A percentile compares a stretch with the other conserved stretches of the same genome.
These are phyloP conservation scores for Volucella inflata DNA, from an alignment of 2,888 invertebrate genomes.

Conservation along the genomic window DNA sequence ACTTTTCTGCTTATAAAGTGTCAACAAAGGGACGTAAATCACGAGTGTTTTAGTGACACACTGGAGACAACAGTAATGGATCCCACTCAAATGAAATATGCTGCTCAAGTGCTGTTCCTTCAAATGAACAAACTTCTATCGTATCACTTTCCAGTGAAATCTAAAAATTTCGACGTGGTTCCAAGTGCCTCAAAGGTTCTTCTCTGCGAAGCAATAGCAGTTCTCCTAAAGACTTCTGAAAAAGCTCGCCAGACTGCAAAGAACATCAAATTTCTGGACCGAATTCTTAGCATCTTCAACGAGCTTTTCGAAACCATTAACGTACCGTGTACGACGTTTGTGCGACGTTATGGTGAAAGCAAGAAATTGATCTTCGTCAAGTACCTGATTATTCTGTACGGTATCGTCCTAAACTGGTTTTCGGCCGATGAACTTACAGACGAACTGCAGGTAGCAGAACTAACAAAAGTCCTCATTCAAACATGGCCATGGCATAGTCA, in stretches of 20 bases:
- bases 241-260: constrained; percentile 77
- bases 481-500: constrained; percentile 82
- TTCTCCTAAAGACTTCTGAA: constrained; percentile 79
- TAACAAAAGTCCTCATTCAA: constrained; percentile 78
- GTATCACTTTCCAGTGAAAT: constrained; percentile 76
- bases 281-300: constrained; percentile 78
- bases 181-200: constrained; percentile 77
- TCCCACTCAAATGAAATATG: constrained; percentile 36
- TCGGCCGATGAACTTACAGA: constrained; percentile 79
- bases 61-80: constrained; percentile 57
- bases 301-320: constrained; percentile 78
- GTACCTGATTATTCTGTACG: constrained; percentile 79
- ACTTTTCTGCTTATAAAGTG: constrained; percentile 78
- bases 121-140: constrained; percentile 78
- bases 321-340: constrained; percentile 79
- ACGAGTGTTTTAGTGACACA: constrained; percentile 70
- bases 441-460: constrained; percentile 76
- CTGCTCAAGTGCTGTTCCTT: constrained; percentile 75
- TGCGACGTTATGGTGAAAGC: constrained; percentile 80
- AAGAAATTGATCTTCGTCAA: constrained; percentile 79
- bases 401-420: constrained; percentile 81
- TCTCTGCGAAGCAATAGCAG: constrained; percentile 79
- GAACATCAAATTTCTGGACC: constrained; percentile 77
- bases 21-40: constrained; percentile 69
- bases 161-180: constrained; percentile 77